Evolutionary conservation across 2,888 invertebrate genomes (phyloP), one percentile per base, ranked within the genome.

Genomic region (Acheta domesticus): DNA sequence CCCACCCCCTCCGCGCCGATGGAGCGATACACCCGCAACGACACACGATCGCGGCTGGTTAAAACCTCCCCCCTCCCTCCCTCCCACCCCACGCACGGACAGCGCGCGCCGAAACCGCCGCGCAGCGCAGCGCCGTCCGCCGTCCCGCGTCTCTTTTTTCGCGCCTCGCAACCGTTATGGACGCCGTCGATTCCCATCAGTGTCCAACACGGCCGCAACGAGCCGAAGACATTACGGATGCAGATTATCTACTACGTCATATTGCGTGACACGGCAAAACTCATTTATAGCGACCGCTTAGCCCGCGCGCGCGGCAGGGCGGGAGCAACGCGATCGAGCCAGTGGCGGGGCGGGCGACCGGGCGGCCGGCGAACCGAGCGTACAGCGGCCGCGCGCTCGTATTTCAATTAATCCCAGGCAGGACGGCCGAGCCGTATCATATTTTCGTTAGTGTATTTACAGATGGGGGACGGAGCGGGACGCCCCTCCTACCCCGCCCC

Each of bases 231-330:
- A 62, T 62, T 62, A 62, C 62, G 62, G 62, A 62, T 62, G 62
- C 62, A 62, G 62, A 62, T 62, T 62, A 62, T 62, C 62, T 62
- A 62, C 62, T 62, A 62, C 62, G 62, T 62, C 62, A 62, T 62
- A 62, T 62, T 62, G 62, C 62, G 62, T 62, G 62, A 62, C 62
- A 62, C 62, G 62, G 62, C 62, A 8, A 62, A 62, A 62, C 62
- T 62, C 62, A 62, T 62, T 62, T 62, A 62, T 62, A 62, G 62
- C 62, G 62, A 11, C 62, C 62, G 62, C 62, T 62, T 62, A 62
- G 62, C 62, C 16, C 14, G n/a, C 62, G 62, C 16, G 62, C 8
- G 62, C 62, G 62, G 62, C 3, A 4, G 62, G 62, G n/a, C 62
- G 8, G 62, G 62, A 1, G n/a, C n/a, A n/a, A 4, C 16, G 62